Conservation (phyloP, 2,113 vertebrate genomes). For the Motacilla alba region DNA sequence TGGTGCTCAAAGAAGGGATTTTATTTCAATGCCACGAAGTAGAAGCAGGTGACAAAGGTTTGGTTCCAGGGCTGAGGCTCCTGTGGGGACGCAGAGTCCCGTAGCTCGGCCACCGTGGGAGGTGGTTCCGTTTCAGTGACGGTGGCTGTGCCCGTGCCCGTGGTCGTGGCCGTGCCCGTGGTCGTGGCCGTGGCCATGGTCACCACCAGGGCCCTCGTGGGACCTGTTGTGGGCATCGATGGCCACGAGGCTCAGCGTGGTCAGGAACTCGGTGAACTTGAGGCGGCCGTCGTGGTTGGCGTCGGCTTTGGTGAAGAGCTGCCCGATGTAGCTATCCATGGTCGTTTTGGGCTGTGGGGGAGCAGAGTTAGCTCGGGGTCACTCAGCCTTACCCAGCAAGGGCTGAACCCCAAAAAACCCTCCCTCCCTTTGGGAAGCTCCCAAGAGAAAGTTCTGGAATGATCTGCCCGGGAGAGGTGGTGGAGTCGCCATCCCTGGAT, state of each 20-base stretch:
- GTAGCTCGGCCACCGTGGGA: fast-evolving
- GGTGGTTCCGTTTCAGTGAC: fast-evolving
- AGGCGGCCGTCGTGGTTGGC: background rate
- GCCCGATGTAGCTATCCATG: fast-evolving
- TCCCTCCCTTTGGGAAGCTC: background rate
- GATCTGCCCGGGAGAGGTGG: no score
- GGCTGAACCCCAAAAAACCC: background rate
- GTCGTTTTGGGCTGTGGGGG: fast-evolving
- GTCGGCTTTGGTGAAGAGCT: background rate
- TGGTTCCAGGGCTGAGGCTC: background rate
- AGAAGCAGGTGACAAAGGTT: background rate
- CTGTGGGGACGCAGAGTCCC: background rate
- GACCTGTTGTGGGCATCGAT: background rate
- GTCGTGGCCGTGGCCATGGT: fast-evolving
- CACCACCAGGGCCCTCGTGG: fast-evolving
- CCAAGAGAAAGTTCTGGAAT: background rate
- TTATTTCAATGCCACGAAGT: background rate
- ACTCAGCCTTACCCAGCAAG: background rate
- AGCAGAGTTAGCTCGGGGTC: background rate
- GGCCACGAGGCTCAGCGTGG: background rate
- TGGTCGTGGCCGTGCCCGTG: fast-evolving
- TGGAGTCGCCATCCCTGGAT: background rate
- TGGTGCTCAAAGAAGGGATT: background rate
- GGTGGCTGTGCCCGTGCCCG: fast-evolving
- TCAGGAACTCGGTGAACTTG: slow-evolving; percentile 41